phyloP scores from a whole-genome alignment of 2,113 vertebrate species.

The Scartelaos histophorus region DNA sequence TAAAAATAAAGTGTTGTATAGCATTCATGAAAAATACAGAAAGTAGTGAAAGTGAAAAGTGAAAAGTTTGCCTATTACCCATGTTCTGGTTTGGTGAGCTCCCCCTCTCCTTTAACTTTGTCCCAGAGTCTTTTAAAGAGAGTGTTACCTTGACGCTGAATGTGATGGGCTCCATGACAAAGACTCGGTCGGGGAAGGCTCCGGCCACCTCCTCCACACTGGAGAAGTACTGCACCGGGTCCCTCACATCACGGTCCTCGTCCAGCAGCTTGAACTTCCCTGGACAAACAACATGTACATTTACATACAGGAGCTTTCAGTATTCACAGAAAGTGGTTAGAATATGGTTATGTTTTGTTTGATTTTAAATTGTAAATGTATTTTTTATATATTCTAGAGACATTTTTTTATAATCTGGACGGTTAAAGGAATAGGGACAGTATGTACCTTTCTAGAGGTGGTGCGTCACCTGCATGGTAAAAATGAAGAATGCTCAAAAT shows the following conservation, averaged over 20 bases:
- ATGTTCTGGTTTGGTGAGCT: background rate
- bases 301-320: background rate
- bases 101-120: background rate
- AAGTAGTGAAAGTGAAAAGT: too few species aligned
- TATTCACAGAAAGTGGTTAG: background rate
- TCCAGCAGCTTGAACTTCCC: conserved; percentile 98
- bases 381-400: too few species aligned
- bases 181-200: conserved; percentile 93
- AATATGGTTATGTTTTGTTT: too few species aligned
- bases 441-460: too few species aligned
- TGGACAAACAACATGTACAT: conserved; percentile 50
- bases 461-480: too few species aligned
- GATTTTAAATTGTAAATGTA: too few species aligned
- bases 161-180: conserved; percentile 97
- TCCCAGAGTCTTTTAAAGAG: background rate
- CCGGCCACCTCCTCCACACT: conserved; percentile 97
- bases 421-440: too few species aligned
- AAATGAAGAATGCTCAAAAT: too few species aligned
- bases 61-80: background rate
- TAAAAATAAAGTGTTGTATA: too few species aligned
- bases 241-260: conserved; percentile 92
- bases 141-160: conserved; percentile 92
- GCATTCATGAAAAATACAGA: too few species aligned
- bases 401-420: too few species aligned
- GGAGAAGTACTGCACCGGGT: conserved; percentile 94